Evolutionary conservation across 2,888 invertebrate species (phyloP).

Genomic region (Gonocerus acuteangulatus): DNA sequence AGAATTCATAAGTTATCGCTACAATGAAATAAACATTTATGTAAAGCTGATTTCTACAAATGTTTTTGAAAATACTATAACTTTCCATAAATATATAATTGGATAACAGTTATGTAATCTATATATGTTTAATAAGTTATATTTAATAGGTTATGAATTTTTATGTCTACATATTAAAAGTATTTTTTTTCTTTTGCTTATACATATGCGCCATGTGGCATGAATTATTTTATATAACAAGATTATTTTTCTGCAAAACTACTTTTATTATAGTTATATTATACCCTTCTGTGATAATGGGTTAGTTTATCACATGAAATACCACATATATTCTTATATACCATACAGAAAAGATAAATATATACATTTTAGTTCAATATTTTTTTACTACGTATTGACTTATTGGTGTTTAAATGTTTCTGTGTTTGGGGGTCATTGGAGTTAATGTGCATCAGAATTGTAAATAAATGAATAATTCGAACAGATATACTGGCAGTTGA

Average conservation of each 20-base stretch:
- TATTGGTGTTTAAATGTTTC: conserved; percentile 21
- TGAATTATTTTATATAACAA: neutral
- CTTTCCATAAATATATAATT: neutral
- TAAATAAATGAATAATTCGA: neutral
- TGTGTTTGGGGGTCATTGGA: conserved; percentile 21
- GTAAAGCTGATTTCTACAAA: neutral
- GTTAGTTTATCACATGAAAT: conserved; percentile 19
- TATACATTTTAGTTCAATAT: conserved; percentile 14
- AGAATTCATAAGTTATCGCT: neutral
- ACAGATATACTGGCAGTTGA: too few species aligned
- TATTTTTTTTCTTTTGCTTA: neutral
- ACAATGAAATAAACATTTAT: neutral
- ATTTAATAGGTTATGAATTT: neutral
- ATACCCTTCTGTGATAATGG: conserved; percentile 6
- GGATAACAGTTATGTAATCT: neutral
- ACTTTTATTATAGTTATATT: neutral
- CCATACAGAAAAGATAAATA: conserved; percentile 18
- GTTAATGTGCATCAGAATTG: conserved; percentile 7
- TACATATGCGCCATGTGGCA: too few species aligned
- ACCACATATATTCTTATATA: conserved; percentile 21
- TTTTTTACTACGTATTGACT: conserved; percentile 21
- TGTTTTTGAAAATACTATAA: too few species aligned
- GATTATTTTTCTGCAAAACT: neutral
- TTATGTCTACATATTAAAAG: too few species aligned
- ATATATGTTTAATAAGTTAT: neutral